Base-by-base conservation (phyloP, 2,888 invertebrate genomes). In the Galeopsomyia nigrocyanea region DNA sequence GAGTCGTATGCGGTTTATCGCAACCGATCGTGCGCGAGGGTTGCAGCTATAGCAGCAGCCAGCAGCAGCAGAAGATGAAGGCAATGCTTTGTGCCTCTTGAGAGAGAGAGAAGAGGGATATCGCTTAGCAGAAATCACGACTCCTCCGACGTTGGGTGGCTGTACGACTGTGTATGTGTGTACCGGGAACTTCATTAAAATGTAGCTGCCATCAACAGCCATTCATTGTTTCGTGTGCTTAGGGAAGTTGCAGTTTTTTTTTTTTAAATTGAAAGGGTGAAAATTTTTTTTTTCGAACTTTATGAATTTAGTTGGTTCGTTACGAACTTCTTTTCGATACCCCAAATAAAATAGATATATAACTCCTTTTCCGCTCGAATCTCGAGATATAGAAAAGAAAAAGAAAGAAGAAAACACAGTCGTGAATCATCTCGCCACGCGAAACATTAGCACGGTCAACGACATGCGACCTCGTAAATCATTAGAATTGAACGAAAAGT, bases 111-210 rank as follows among this genome's bases (percentile, higher is more conserved):
- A 60, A 55, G 61, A 63, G 60, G 74, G 74, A 74, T 74, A 74
- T 74, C 74, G 74, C 68, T 74, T 74, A 74, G 74, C 53, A 74
- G 74, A 74, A 74, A 74, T 74, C 74, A 68, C 53, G 17, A 39
- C 39, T 39, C 39, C 13, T 39, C 39, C 74, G 31, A 50, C 58
- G 60, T 51, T 72, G 72, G 72, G 72, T 72, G 72, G 72, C 72
- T 21, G 26, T 22, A 51, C 50, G 22, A 61, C 68, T 7, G 39
- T 13, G 68, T 73, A 13, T 7, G 39, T 13, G 68, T 73, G 14
- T 81, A 81, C 82, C 78, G 74, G 77, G 82, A 82, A 82, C 77
- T 81, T 75, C 74, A 74, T 74, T 74, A 74, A 68, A 74, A 71
- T 60, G 65, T 71, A 47, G 55, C 17, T 16, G 56, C 62, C 67